Evolutionary conservation across 2,797 vertebrate genomes (phyloP).

Genomic region (Notolabrus celidotus): DNA sequence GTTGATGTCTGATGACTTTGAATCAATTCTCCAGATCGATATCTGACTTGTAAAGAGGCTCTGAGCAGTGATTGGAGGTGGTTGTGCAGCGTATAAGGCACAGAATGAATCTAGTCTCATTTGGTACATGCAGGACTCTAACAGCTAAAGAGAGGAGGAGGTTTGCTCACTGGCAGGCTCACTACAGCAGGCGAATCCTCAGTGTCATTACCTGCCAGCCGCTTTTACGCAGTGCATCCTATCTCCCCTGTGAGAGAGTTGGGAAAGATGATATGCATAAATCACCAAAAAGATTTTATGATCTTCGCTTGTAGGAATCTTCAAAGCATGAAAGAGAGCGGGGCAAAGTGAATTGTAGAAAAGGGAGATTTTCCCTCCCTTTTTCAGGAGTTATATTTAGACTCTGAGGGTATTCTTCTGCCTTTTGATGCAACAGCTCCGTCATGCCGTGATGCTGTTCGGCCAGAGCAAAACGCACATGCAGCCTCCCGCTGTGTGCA

Average conservation of each 20-base stretch:
- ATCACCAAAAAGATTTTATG: slow-evolving; percentile 67
- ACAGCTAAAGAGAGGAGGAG: slow-evolving; percentile 6
- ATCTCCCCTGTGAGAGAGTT: slow-evolving; percentile 52
- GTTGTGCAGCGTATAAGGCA: not conserved
- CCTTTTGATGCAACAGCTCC: slow-evolving; percentile 43
- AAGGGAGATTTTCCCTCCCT: not conserved
- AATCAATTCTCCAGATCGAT: not conserved
- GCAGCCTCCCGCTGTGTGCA: not conserved
- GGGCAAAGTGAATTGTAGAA: slow-evolving; percentile 31
- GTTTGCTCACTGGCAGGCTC: slow-evolving; percentile 24
- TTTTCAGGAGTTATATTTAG: slow-evolving; percentile 53
- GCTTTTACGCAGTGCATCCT: slow-evolving; percentile 57
- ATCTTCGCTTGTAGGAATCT: slow-evolving; percentile 67
- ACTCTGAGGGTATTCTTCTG: not conserved
- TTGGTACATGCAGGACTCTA: not conserved
- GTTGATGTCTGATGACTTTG: slow-evolving; percentile 20
- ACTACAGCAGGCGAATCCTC: slow-evolving; percentile 20
- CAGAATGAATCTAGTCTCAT: not conserved
- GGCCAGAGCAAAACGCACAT: not conserved
- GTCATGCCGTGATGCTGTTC: not conserved
- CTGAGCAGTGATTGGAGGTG: not conserved
- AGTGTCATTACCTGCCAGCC: slow-evolving; percentile 45
- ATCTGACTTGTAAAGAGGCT: not conserved
- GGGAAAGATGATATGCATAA: slow-evolving; percentile 71
- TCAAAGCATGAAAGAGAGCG: slow-evolving; percentile 66